Conservation (phyloP, 2,797 vertebrate species). For the Octomys mimax region DNA sequence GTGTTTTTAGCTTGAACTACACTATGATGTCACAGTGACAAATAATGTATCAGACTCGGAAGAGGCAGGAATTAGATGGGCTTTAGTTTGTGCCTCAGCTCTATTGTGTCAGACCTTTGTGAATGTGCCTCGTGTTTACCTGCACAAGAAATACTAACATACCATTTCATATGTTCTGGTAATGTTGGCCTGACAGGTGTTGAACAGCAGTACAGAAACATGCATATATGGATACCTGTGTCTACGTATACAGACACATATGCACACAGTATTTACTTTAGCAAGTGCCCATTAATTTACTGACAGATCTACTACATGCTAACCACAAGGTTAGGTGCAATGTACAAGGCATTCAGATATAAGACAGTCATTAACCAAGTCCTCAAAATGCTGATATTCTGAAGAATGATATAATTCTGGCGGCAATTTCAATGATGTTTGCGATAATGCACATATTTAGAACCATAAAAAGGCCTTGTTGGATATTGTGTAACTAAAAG, state of each 20-base stretch:
- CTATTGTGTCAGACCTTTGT: neutral
- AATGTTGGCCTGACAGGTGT: neutral
- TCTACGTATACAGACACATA: neutral
- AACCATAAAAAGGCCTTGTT: neutral
- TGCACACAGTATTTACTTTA: neutral
- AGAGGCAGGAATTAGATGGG: neutral
- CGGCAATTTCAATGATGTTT: neutral
- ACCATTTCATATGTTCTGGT: neutral
- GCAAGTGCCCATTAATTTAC: neutral
- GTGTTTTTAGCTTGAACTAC: neutral
- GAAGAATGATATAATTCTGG: neutral
- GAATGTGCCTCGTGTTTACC: neutral
- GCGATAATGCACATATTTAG: neutral
- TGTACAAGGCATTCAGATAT: neutral
- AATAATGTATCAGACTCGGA: neutral
- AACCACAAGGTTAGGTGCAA: neutral
- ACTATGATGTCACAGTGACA: neutral
- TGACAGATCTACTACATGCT: neutral
- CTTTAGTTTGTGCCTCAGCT: neutral
- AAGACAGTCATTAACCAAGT: neutral
- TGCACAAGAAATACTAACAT: neutral
- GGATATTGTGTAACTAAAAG: conserved; percentile 37
- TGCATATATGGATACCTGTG: neutral
- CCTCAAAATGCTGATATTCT: neutral
- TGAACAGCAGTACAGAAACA: neutral